phyloP scores from a whole-genome alignment of 2,888 invertebrate genomes.

The Brachypalpus laphriformis region DNA sequence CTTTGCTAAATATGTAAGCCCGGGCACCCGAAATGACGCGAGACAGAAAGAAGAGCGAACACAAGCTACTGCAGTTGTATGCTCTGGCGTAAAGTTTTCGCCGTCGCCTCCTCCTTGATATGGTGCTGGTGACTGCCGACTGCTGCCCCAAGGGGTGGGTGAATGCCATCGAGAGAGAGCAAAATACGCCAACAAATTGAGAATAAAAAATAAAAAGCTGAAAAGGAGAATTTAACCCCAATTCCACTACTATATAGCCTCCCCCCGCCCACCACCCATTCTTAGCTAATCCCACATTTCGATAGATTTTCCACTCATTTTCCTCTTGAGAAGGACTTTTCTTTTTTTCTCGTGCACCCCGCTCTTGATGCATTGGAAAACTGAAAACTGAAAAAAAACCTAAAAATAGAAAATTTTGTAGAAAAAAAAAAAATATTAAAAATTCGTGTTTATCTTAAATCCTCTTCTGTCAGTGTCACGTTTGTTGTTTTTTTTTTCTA shows the following conservation, averaged over 20 bases:
- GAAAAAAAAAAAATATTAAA: constrained; percentile 1
- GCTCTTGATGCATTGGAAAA: background rate
- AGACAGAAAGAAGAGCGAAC: constrained; percentile 52
- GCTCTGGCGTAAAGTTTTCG: constrained; percentile 21
- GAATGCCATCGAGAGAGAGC: background rate
- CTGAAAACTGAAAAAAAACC: background rate
- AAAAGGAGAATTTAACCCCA: constrained; percentile 10
- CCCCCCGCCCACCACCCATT: background rate
- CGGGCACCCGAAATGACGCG: constrained; percentile 67
- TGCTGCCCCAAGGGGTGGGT: background rate
- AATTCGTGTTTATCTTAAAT: constrained; percentile 28
- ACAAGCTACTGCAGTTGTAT: constrained; percentile 44
- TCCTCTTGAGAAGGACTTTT: background rate
- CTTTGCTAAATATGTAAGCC: constrained; percentile 63
- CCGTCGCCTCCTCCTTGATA: constrained; percentile 1
- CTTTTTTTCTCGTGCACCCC: background rate
- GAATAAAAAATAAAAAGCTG: background rate
- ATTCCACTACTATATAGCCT: background rate
- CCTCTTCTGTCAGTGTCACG: constrained; percentile 16
- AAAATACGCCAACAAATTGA: background rate
- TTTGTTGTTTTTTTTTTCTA: background rate
- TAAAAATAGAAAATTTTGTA: constrained; percentile 36
- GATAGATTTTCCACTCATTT: constrained; percentile 8
- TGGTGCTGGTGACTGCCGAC: background rate
- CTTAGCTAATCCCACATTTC: background rate